Percentiles rank a stretch among this genome's conserved stretches.
phyloP scores from a whole-genome alignment of 2,113 vertebrate genomes.

The Phyllopteryx taeniolatus region DNA sequence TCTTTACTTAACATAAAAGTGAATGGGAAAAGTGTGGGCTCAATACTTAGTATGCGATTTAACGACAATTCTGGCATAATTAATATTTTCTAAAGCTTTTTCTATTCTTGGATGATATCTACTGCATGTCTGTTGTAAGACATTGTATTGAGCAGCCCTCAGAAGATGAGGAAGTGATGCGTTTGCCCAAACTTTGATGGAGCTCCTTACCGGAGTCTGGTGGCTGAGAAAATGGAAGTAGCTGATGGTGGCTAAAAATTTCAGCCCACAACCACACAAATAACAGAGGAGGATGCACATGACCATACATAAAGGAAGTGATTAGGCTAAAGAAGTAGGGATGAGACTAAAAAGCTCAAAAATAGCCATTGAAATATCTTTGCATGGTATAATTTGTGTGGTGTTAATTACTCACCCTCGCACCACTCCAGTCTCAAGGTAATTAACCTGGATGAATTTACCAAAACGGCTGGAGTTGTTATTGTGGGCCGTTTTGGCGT shows the following conservation, averaged over 20 bases:
- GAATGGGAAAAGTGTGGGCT: background rate
- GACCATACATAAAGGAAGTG: constrained; percentile 34
- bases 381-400: background rate
- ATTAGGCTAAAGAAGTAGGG: background rate
- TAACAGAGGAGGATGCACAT: constrained; percentile 22
- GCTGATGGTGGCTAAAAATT: constrained; percentile 31
- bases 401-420: constrained; percentile 82
- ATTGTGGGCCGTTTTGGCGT: constrained; percentile 98
- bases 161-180: constrained; percentile 52
- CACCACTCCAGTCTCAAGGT: constrained; percentile 92
- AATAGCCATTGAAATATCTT: background rate
- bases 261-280: constrained; percentile 9
- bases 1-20: background rate
- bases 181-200: constrained; percentile 42
- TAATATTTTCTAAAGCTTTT: background rate
- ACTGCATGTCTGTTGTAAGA: background rate
- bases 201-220: constrained; percentile 32
- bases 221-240: constrained; percentile 59
- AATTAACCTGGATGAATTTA: constrained; percentile 98
- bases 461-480: constrained; percentile 99
- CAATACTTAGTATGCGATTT: background rate
- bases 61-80: background rate
- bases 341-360: background rate
- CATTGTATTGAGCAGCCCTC: constrained; percentile 15
- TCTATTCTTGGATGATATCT: background rate